Evolutionary conservation across 30 jellyfish, hydroid and myxozoan genomes (phyloP).

Genomic region (Nemopilema nomurai): DNA sequence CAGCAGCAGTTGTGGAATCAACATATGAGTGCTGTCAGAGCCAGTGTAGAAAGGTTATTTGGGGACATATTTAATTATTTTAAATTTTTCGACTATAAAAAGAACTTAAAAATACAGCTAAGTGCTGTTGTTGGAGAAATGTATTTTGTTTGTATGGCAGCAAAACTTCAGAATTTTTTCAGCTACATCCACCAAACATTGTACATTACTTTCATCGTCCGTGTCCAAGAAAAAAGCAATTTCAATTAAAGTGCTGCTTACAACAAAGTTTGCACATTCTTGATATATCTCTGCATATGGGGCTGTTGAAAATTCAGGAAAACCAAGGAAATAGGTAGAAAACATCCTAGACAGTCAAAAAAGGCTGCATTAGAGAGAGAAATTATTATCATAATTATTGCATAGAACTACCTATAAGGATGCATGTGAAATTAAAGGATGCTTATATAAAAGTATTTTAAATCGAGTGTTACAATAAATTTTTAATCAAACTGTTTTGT

Average conservation of each 20-base stretch:
- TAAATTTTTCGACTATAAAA: constrained; percentile 25
- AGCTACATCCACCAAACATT: constrained; percentile 14
- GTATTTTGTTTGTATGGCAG: constrained; percentile 26
- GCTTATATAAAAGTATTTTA: too few species aligned
- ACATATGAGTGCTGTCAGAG: constrained; percentile 46
- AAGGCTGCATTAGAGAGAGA: neutral
- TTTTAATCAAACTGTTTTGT: neutral
- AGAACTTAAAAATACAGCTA: constrained; percentile 3
- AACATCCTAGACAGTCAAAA: neutral
- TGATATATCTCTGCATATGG: neutral
- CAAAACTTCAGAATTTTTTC: constrained; percentile 1
- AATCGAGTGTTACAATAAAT: neutral
- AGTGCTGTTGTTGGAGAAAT: constrained; percentile 43
- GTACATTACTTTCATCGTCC: constrained; percentile 3
- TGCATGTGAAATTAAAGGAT: neutral
- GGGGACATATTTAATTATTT: constrained; percentile 51
- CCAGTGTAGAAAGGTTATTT: constrained; percentile 49
- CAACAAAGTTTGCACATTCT: neutral
- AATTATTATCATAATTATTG: too few species aligned
- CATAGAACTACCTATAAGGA: neutral
- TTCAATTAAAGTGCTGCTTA: neutral
- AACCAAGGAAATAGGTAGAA: too few species aligned
- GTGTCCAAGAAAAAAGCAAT: neutral
- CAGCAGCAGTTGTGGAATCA: constrained; percentile 21
- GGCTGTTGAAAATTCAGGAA: neutral